Conservation (phyloP, 2,113 vertebrate genomes). For the Tautogolabrus adspersus region DNA sequence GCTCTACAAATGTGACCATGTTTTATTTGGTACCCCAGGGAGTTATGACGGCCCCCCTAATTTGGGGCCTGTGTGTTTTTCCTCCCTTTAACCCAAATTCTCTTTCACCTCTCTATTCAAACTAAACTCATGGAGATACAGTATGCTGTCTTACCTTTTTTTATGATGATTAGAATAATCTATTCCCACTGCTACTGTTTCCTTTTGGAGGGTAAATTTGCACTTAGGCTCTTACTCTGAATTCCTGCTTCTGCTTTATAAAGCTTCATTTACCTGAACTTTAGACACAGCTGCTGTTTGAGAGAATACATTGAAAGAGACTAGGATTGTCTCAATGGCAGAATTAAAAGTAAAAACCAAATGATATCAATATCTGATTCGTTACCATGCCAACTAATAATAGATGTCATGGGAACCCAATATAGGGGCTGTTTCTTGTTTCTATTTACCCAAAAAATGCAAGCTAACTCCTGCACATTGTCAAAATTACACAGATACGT, state of each 20-base stretch:
- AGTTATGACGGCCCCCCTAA: not conserved
- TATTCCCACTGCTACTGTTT: not conserved
- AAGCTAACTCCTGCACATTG: no score
- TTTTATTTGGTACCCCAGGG: constrained; percentile 30
- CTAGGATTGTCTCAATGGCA: no score
- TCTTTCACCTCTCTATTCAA: not conserved
- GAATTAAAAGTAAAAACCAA: no score
- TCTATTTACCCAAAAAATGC: no score
- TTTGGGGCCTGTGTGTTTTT: not conserved
- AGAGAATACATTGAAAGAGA: no score
- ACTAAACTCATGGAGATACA: not conserved
- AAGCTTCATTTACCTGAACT: not conserved
- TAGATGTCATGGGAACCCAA: no score
- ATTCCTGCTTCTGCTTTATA: not conserved
- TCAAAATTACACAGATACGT: no score
- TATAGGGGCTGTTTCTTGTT: no score
- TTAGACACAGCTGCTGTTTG: no score
- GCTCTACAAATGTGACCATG: constrained; percentile 15
- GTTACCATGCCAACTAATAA: no score
- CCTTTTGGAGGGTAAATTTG: not conserved
- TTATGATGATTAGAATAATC: not conserved
- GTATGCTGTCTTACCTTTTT: not conserved
- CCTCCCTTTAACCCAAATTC: not conserved
- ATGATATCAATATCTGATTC: no score
- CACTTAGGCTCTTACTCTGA: not conserved